Base-by-base conservation (phyloP, 1,140 invertebrate species). In the Penaeus japonicus region DNA sequence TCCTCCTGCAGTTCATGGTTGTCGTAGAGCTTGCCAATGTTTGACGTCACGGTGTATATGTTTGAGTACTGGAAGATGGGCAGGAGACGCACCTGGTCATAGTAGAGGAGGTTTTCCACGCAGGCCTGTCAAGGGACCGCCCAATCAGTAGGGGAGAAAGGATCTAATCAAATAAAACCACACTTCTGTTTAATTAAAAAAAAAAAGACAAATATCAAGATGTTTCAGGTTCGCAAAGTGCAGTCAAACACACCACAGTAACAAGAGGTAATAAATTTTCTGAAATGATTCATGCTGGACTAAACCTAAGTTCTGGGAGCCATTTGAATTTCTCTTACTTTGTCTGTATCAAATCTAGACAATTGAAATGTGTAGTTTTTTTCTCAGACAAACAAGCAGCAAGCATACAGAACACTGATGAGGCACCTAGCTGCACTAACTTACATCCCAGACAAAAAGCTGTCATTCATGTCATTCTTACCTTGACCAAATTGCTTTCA, bases 61-160 rank as follows among this genome's bases (percentile, higher is more conserved):
- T 99, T 99, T 89, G 96, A 96, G 92, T 99, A 99, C 92, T 97
- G 97, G 91, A 99, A 96, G 90, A 99, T 96, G 15, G 97, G 97
- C 81, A 98, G 95, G 35, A 99, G 92, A 24, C 95, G 94, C 20
- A 96, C 95, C 4, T 97, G 95, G 91, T 95, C 94, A 91, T 96
- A 96, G 92, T 96, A 95, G 70, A 95, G 95, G 90, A 89, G 92
- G 92, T 91, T 90, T 59, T 90, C 87, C 7, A 91, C 90, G 65
- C 90, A 91, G 0, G 87, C 89, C 89, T 90, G 80, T 10, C 47
- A 30, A 79, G n/a, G 24, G 24, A 79, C 10, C 5, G 17, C 10
- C 70, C 70, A 73, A 30, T 30, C 17, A 73, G 70, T 30, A 70
- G 2, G 24, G 2, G 24, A 32, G 65, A 70, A 70, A 27, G 65